Evolutionary conservation across 2,113 vertebrate species (phyloP).

Genomic region (Tamias sibiricus): DNA sequence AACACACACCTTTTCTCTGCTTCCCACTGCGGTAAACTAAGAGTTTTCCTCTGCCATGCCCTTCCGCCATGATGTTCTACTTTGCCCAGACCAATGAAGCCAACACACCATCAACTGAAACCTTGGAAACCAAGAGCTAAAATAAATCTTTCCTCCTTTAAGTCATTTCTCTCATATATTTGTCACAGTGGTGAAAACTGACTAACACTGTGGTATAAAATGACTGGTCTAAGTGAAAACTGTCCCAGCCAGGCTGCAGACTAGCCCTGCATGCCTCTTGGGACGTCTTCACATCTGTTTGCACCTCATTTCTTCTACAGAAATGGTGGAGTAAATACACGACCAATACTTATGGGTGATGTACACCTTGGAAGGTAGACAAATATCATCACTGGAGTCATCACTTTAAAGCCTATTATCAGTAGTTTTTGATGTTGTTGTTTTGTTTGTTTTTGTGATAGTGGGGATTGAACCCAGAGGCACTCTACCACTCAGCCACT

Average conservation of each 20-base stretch:
- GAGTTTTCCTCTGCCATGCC: not conserved
- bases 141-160: not conserved
- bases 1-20: not conserved
- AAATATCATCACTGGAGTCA: not conserved
- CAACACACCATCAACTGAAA: not conserved
- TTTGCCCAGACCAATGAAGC: not conserved
- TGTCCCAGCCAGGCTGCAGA: fast-evolving
- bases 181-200: not conserved
- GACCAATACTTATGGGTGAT: not conserved
- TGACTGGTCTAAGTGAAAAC: not conserved
- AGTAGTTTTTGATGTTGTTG: not conserved
- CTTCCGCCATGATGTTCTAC: not conserved
- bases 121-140: not conserved
- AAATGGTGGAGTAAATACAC: not conserved
- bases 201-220: not conserved
- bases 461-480: too few relatives aligned
- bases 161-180: not conserved
- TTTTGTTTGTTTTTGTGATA: too few relatives aligned
- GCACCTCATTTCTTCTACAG: not conserved
- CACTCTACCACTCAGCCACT: too few relatives aligned
- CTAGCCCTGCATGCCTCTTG: not conserved
- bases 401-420: not conserved
- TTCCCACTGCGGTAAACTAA: not conserved
- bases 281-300: not conserved
- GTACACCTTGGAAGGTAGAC: not conserved